Base-by-base conservation (phyloP, 1,140 invertebrate genomes). In the Monochamus saltuarius region DNA sequence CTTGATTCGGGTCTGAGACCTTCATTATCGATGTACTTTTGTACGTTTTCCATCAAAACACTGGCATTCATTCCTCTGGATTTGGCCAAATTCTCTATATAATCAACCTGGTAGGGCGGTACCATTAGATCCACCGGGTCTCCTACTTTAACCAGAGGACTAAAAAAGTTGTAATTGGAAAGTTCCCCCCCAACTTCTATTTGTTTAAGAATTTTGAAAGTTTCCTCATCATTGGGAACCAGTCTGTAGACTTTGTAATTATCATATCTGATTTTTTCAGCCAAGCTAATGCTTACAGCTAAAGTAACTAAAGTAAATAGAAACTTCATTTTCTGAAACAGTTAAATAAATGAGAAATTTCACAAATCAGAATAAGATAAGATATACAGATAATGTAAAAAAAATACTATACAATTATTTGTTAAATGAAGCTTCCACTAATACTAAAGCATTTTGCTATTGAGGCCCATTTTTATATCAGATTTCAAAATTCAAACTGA, bases 41-140 rank as follows among this genome's bases (percentile, higher is more conserved):
- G 75, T 7, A 81, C 62, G 52, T 80, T 72, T 11, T 75, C 58
- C 4, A 78, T 66, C 14, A 75, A 58, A 2, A 79, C 10, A 10
- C 67, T 54, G 40, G 67, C 37, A 11, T 74, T 37, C 2, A 78
- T 57, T 0, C 67, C 14, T 2, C 64, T n/a, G 0, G 14, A 34
- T 0, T 57, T 19, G 7, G 62, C 17, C 17, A 56, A 16, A 36
- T 46, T 19, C 36, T 74, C 35, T 49, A 80, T 69, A 4, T 58
- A 17, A 1, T 64, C 10, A 2, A 59, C 46, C n/a, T 64, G 19
- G 14, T 61, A 45, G 0, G 78, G 75, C 7, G 73, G 57, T 43
- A 79, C 71, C 68, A 80, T 71, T 3, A 80, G 60, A 55, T 73
- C 71, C 2, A 72, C 69, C 9, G 69, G 61, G 8, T 34, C 13